Conservation (phyloP, 2,113 vertebrate species). For the Psophia crepitans region DNA sequence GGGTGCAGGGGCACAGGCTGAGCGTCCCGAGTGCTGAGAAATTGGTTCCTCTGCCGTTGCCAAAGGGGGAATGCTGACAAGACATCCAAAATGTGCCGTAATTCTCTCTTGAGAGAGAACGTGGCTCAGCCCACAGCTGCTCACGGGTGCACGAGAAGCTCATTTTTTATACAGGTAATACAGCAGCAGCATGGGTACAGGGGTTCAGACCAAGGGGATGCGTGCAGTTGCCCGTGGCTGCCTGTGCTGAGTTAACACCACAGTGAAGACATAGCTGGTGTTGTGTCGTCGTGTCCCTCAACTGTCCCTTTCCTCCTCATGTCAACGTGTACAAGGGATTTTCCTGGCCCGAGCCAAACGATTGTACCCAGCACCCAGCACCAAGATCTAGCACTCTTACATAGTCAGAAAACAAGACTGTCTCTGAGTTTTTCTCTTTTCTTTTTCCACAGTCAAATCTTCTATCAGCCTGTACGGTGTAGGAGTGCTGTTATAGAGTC, state of each 20-base stretch:
- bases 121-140: background rate
- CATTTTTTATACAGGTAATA: background rate
- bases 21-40: background rate
- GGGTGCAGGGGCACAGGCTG: background rate
- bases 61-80: background rate
- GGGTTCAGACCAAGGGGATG: background rate
- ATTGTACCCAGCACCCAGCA: accelerated
- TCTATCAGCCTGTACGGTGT: background rate
- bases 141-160: background rate
- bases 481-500: background rate
- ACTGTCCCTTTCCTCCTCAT: background rate
- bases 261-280: background rate
- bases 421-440: background rate
- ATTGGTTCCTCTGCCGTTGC: background rate
- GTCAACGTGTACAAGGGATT: background rate
- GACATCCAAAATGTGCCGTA: background rate
- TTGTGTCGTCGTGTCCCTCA: background rate
- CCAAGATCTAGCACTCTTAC: background rate
- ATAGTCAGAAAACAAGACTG: background rate
- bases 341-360: background rate
- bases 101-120: background rate
- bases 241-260: background rate
- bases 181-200: too few relatives aligned
- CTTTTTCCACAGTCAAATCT: background rate
- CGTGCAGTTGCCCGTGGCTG: background rate